These are phyloP conservation scores for Eupithecia exiguata DNA, from an alignment of 2,888 invertebrate species.

Conservation along the genomic window DNA sequence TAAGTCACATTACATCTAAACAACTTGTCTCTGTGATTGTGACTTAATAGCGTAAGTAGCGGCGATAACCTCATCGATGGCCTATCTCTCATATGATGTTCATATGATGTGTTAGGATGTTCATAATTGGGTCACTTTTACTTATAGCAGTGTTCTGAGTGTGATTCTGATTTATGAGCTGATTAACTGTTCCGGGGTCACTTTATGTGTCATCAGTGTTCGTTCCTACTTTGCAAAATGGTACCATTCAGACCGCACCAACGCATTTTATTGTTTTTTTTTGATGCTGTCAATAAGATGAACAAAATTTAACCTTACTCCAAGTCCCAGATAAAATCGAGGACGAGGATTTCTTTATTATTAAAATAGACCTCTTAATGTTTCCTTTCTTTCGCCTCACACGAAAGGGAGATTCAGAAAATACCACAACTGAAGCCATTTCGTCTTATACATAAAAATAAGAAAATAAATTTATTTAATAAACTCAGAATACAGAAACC, in stretches of 20 bases:
- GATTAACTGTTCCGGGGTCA: not conserved
- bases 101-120: too few relatives aligned
- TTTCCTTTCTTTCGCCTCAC: not conserved
- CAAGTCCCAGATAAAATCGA: not conserved
- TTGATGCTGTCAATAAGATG: not conserved
- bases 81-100: conserved; percentile 16
- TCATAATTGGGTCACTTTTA: conserved; percentile 29
- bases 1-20: not conserved
- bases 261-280: not conserved
- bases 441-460: not conserved
- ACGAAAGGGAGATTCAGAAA: not conserved
- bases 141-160: conserved; percentile 4
- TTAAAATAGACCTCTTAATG: not conserved
- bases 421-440: not conserved
- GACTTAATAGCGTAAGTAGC: conserved; percentile 14
- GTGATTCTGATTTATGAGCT: conserved; percentile 13
- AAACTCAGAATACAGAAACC: too few relatives aligned
- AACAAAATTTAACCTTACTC: not conserved
- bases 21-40: not conserved
- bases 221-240: not conserved
- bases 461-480: too few relatives aligned
- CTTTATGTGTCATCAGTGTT: not conserved
- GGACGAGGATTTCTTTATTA: not conserved
- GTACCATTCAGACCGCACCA: not conserved
- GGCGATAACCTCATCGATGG: conserved; percentile 31